Conservation (phyloP, 2,113 vertebrate species). For the Scortum barcoo region DNA sequence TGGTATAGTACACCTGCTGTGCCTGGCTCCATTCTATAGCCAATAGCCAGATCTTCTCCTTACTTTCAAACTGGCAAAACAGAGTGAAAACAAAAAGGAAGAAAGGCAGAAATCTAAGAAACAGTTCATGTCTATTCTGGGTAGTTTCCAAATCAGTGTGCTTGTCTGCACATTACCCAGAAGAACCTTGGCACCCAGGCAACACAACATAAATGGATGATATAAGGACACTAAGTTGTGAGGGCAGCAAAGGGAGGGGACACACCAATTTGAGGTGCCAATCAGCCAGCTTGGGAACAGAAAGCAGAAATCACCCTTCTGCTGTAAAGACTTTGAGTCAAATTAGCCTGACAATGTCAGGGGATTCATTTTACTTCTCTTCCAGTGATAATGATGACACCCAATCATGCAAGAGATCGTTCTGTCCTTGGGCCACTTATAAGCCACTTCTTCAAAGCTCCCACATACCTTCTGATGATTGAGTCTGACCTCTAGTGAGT, state of each 20-base stretch:
- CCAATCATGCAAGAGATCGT: conserved; percentile 44
- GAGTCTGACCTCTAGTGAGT: conserved; percentile 39
- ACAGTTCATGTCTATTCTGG: not conserved
- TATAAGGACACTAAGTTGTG: conserved; percentile 1
- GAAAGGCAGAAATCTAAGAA: not conserved
- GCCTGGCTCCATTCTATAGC: conserved; percentile 42
- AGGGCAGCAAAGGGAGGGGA: conserved; percentile 1
- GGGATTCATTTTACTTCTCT: conserved; percentile 26
- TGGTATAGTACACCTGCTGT: conserved; percentile 58
- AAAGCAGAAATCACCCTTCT: conserved; percentile 22
- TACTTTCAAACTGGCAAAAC: conserved; percentile 25
- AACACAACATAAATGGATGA: not conserved
- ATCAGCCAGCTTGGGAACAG: conserved; percentile 21
- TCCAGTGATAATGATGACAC: conserved; percentile 43
- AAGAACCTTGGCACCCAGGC: conserved; percentile 2
- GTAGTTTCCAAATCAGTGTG: not conserved
- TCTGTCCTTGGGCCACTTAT: conserved; percentile 44
- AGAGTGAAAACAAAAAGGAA: not conserved
- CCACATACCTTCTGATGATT: conserved; percentile 14
- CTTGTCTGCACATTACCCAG: not conserved
- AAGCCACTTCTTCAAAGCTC: conserved; percentile 28
- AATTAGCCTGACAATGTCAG: conserved; percentile 36
- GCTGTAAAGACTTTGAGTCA: conserved; percentile 32
- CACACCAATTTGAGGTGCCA: conserved; percentile 46
- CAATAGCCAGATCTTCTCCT: conserved; percentile 35